A percentile compares a stretch with the other conserved stretches of the same genome.
These are phyloP conservation scores for Anoplius nigerrimus DNA, from an alignment of 2,888 invertebrate species.

Conservation along the genomic window DNA sequence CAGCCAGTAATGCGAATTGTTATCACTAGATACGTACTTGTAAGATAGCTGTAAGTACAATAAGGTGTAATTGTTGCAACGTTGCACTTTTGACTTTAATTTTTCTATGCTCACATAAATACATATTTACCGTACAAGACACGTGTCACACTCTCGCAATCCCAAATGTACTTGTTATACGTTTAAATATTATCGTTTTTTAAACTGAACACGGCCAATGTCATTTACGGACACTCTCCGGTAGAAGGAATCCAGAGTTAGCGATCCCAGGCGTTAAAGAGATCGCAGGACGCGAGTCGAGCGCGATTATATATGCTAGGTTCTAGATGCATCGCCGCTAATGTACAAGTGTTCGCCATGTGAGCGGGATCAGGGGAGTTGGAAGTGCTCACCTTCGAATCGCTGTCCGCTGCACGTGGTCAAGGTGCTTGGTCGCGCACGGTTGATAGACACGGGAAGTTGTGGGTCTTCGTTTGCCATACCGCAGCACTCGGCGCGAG, in stretches of 20 bases:
- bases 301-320: conserved; percentile 18
- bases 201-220: too few species aligned
- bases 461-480: conserved; percentile 64
- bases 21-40: conserved; percentile 22
- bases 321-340: conserved; percentile 12
- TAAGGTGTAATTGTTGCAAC: conserved; percentile 35
- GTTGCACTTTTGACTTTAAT: conserved; percentile 16
- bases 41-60: conserved; percentile 30
- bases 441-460: conserved; percentile 16
- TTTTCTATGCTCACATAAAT: conserved; percentile 36
- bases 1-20: conserved; percentile 17
- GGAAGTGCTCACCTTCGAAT: too few species aligned
- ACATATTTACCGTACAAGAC: conserved; percentile 33
- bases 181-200: background rate
- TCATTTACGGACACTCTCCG: too few species aligned
- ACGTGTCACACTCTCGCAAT: too few species aligned
- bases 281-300: background rate
- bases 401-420: too few species aligned
- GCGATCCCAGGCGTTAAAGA: too few species aligned
- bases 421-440: too few species aligned
- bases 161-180: too few species aligned
- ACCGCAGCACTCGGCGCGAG: conserved; percentile 49
- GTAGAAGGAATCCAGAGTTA: too few species aligned
- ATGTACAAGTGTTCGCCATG: background rate
- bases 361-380: too few species aligned